Base-by-base conservation (phyloP, 2,113 vertebrate genomes). In the Garra rufa region DNA sequence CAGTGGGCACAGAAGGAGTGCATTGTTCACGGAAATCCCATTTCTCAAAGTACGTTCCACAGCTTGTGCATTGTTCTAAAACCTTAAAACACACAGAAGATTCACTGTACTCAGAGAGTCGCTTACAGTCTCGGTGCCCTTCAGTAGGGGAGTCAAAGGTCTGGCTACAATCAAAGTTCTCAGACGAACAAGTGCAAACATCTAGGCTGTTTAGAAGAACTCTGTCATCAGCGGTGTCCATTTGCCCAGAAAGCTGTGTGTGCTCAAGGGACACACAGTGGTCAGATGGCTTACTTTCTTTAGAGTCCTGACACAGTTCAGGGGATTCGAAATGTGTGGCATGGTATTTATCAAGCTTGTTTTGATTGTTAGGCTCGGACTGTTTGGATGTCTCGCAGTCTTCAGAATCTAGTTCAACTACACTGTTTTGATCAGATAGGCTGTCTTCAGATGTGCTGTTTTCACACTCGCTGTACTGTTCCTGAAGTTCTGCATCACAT, bases 401-500 rank as follows among this genome's bases (percentile, higher is more conserved):
- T 83, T 90, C 89, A 44, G 52, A 59, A 28, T 89, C 75, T 69
- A 87, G 87, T n/a, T 85, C 83, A 38, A 85, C 88, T 71, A 83
- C 88, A 19, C 76, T 78, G 71, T 87, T 91, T 75, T 88, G 88
- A 89, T 87, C 81, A 67, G 74, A 67, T 78, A 88, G 83, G 55
- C 88, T 50, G 57, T 86, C 90, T 90, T 88, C 81, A 88, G 89
- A 81, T 21, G 76, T 77, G 82, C 82, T 86, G 85, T 71, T 41
- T 52, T 86, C 73, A 57, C 52, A 69, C 17, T 14, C 24, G 28
- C 52, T 44, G 48, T 52, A 43, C 15, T 71, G 24, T 41, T 48
- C 81, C 11, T 73, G 61, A 28, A 85, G 87, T 88, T 91, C 87
- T 41, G 87, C 30, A 13, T 86, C 87, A 61, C 90, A 89, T 91